Percentiles rank a stretch among this genome's conserved stretches.
phyloP scores from a whole-genome alignment of 2,113 vertebrate species.

The Cololabis saira region DNA sequence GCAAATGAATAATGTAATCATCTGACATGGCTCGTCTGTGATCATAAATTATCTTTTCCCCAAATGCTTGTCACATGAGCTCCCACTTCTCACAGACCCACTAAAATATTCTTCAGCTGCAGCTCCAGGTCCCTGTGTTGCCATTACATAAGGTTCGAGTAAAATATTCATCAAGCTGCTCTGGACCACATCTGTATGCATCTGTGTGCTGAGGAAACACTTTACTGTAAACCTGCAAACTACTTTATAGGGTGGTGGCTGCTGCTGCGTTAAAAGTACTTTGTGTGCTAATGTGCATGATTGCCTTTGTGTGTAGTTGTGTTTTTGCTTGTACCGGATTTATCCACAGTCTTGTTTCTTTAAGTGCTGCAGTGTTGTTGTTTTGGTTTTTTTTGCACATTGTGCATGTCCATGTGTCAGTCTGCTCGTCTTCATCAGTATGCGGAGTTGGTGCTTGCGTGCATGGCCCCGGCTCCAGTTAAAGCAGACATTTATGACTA shows the following conservation, averaged over 20 bases:
- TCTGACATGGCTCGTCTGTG: constrained; percentile 48
- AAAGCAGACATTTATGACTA: constrained; percentile 54
- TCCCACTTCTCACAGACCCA: constrained; percentile 44
- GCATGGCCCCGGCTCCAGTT: constrained; percentile 22
- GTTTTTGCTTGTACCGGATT: constrained; percentile 23
- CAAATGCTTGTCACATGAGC: constrained; percentile 46
- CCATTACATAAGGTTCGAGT: constrained; percentile 71
- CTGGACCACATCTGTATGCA: constrained; percentile 69
- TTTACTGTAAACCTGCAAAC: constrained; percentile 70
- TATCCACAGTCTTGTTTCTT: neutral
- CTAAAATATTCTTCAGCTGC: constrained; percentile 48
- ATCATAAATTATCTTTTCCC: constrained; percentile 62
- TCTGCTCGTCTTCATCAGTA: constrained; percentile 36
- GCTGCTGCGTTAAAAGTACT: constrained; percentile 36
- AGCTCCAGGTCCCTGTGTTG: constrained; percentile 51
- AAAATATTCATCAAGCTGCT: constrained; percentile 78
- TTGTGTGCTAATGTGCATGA: constrained; percentile 51
- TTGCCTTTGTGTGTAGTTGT: constrained; percentile 35
- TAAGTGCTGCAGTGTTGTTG: constrained; percentile 2
- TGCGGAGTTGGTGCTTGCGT: constrained; percentile 32
- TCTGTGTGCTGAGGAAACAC: constrained; percentile 73
- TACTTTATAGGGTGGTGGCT: constrained; percentile 42
- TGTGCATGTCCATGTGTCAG: constrained; percentile 27
- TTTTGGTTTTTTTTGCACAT: constrained; percentile 3
- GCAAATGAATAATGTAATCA: constrained; percentile 60